Evolutionary conservation across 2,797 vertebrate species (phyloP).

Genomic region (Vultur gryphus): DNA sequence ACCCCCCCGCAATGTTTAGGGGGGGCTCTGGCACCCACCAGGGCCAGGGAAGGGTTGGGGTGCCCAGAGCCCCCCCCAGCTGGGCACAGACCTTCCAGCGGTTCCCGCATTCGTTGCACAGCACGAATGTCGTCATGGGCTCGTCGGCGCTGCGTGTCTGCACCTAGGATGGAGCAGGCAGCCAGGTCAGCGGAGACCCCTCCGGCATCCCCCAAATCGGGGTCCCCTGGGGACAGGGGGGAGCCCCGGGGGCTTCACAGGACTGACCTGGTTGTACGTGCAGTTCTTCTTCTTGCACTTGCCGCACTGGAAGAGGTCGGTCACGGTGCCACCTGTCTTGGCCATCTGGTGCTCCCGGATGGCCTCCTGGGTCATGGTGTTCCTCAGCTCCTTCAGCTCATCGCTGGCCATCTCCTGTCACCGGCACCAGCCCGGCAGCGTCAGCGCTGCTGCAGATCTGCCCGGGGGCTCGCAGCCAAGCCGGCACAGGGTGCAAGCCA

Average conservation of each 20-base stretch:
- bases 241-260: rapidly evolving
- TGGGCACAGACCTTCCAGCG: slow-evolving; percentile 91
- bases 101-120: slow-evolving; percentile 97
- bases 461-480: not conserved
- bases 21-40: not conserved
- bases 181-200: rapidly evolving
- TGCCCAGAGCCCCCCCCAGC: rapidly evolving
- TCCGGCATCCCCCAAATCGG: rapidly evolving
- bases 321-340: slow-evolving; percentile 91
- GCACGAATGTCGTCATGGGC: slow-evolving; percentile 97
- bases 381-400: slow-evolving; percentile 91
- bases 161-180: slow-evolving; percentile 72
- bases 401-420: slow-evolving; percentile 97
- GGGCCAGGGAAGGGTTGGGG: not conserved
- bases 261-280: slow-evolving; percentile 92
- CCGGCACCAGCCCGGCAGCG: not conserved
- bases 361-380: slow-evolving; percentile 92
- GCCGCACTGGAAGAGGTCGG: slow-evolving; percentile 92
- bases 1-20: rapidly evolving
- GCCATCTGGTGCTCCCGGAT: slow-evolving; percentile 99
- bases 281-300: slow-evolving; percentile 98
- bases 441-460: not conserved
- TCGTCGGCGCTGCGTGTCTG: slow-evolving; percentile 97
- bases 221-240: no score
- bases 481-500: not conserved